phyloP scores from a whole-genome alignment of 2,797 vertebrate genomes.

The Pitangus sulphuratus region DNA sequence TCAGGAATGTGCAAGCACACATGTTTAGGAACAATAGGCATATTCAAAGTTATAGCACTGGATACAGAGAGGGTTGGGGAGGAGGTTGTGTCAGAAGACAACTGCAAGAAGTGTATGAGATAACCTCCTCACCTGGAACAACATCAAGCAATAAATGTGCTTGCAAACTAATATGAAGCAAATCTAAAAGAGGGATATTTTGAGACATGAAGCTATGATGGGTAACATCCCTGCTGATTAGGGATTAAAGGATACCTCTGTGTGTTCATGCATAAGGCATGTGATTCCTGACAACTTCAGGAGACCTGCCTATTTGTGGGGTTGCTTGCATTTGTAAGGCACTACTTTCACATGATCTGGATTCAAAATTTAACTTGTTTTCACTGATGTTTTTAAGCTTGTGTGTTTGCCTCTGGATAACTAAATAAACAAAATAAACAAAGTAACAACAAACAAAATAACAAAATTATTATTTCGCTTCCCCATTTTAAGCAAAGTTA shows the following conservation, averaged over 20 bases:
- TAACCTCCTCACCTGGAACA: not conserved
- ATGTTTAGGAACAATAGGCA: conserved; percentile 42
- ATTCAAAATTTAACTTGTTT: not conserved
- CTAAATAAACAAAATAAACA: no score
- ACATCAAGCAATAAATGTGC: not conserved
- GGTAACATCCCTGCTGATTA: not conserved
- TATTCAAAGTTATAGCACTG: conserved; percentile 18
- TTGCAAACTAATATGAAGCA: not conserved
- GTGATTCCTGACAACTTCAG: not conserved
- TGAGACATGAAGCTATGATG: not conserved
- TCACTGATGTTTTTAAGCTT: not conserved
- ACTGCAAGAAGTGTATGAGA: not conserved
- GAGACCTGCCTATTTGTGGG: not conserved
- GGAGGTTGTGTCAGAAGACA: not conserved
- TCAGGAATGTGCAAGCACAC: conserved; percentile 43
- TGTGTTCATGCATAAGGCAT: not conserved
- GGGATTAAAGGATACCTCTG: not conserved
- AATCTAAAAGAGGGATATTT: not conserved
- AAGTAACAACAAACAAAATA: no score
- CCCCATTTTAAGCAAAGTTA: not conserved
- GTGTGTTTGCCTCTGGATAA: not conserved
- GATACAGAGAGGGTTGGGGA: not conserved
- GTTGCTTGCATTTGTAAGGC: not conserved
- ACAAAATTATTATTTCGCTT: not conserved
- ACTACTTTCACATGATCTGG: not conserved